These are phyloP conservation scores for Anguilla obscura DNA, from an alignment of 2,797 vertebrate species.

Conservation along the genomic window DNA sequence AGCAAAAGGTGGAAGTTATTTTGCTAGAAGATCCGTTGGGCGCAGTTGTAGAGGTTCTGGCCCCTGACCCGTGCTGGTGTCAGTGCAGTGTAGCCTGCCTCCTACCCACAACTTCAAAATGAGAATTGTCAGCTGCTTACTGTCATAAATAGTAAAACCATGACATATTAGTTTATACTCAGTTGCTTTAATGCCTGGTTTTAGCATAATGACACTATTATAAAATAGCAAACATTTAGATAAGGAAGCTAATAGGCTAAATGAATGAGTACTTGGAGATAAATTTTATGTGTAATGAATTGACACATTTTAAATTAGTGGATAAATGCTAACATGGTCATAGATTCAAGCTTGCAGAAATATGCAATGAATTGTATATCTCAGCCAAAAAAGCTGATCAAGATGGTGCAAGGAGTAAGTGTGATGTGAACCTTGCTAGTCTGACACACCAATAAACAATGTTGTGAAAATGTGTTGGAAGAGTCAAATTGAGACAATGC, in stretches of 20 bases:
- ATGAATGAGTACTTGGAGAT: too few relatives aligned
- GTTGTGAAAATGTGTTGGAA: not conserved
- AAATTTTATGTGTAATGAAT: not conserved
- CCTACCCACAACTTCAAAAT: not conserved
- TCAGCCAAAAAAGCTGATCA: not conserved
- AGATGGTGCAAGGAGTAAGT: not conserved
- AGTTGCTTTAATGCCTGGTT: too few relatives aligned
- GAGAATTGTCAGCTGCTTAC: not conserved
- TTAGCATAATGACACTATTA: not conserved
- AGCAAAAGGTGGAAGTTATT: not conserved
- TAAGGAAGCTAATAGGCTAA: not conserved
- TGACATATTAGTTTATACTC: not conserved
- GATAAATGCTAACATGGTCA: too few relatives aligned
- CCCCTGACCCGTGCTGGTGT: not conserved
- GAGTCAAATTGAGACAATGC: not conserved
- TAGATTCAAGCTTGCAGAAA: not conserved
- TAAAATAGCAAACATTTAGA: not conserved
- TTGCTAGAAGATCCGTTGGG: not conserved
- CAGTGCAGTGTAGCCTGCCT: not conserved
- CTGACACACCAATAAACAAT: not conserved
- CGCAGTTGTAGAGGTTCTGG: not conserved
- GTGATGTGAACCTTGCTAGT: not conserved
- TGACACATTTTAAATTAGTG: not conserved
- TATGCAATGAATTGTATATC: not conserved
- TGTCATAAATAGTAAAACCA: not conserved